Evolutionary conservation across 2,113 vertebrate species (phyloP).

Genomic region (Tympanuchus pallidicinctus): DNA sequence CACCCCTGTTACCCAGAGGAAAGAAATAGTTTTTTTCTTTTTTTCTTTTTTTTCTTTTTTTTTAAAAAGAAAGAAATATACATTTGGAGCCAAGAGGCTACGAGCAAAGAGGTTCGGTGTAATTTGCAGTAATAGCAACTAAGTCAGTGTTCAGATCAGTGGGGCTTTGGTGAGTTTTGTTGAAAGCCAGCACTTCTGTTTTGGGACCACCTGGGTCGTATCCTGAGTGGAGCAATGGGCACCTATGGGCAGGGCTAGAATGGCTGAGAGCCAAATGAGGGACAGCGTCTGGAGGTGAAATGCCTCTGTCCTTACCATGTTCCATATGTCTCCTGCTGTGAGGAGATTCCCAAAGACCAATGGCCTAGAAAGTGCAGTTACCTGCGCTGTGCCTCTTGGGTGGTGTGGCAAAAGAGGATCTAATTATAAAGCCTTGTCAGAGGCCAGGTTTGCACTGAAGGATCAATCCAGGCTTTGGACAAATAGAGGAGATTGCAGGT

Average conservation of each 20-base stretch:
- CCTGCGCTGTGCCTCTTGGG: constrained; percentile 9
- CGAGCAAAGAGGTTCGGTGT: constrained; percentile 22
- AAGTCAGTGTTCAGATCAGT: neutral
- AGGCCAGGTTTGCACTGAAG: neutral
- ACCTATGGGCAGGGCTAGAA: neutral
- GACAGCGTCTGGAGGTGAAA: neutral
- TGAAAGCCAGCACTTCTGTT: neutral
- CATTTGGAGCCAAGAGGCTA: constrained; percentile 47
- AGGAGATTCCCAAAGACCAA: neutral
- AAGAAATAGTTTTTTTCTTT: constrained; percentile 38
- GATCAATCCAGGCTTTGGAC: neutral
- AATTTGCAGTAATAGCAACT: neutral
- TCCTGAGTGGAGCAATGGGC: neutral
- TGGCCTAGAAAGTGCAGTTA: neutral
- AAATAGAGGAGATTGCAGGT: constrained; percentile 46
- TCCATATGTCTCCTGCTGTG: neutral
- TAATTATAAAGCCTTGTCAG: constrained; percentile 30
- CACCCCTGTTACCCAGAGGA: constrained; percentile 56
- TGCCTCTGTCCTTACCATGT: neutral
- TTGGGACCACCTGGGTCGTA: neutral
- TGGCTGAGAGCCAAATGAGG: neutral
- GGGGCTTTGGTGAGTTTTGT: neutral
- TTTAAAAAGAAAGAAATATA: neutral
- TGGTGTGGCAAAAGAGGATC: neutral
- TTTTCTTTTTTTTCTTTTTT: neutral